Percentiles rank a stretch among this genome's conserved stretches.
These are phyloP conservation scores for Spea hammondii DNA, from an alignment of 2,797 vertebrate genomes.

Conservation along the genomic window DNA sequence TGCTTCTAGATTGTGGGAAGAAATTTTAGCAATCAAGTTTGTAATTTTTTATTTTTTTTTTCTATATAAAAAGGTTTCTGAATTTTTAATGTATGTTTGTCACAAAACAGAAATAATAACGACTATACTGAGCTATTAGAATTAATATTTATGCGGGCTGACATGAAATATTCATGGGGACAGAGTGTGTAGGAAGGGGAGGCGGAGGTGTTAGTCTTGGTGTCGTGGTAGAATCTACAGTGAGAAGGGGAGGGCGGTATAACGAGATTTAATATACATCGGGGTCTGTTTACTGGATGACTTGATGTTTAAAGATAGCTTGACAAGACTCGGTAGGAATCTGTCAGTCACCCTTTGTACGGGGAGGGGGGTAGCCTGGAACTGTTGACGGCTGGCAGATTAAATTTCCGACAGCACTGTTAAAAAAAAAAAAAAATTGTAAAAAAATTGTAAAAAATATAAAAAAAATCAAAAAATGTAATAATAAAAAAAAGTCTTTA, in stretches of 20 bases:
- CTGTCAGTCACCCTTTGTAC: conserved; percentile 74
- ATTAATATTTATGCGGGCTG: conserved; percentile 97
- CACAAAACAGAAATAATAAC: conserved; percentile 96
- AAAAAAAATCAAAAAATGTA: conserved; percentile 9
- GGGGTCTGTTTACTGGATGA: conserved; percentile 77
- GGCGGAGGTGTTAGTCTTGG: background rate
- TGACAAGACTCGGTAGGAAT: conserved; percentile 73
- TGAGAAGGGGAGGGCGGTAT: conserved; percentile 61
- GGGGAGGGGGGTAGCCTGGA: conserved; percentile 65
- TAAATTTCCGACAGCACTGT: conserved; percentile 90
- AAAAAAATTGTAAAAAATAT: conserved; percentile 56
- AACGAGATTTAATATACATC: conserved; percentile 80
- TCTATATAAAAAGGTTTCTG: conserved; percentile 74
- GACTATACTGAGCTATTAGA: conserved; percentile 95
- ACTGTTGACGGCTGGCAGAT: conserved; percentile 85
- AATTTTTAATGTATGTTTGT: conserved; percentile 97
- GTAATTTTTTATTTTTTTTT: conserved; percentile 68
- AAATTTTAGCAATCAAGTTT: conserved; percentile 74
- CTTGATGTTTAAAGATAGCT: conserved; percentile 77
- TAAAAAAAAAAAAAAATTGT: conserved; percentile 64
- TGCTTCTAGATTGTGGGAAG: conserved; percentile 67
- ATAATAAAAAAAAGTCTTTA: conserved; percentile 2
- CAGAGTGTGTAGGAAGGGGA: conserved; percentile 63
- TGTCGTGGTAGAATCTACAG: conserved; percentile 65
- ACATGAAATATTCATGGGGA: conserved; percentile 99